Conservation (phyloP, 2,888 invertebrate species). For the Xanthia togata region DNA sequence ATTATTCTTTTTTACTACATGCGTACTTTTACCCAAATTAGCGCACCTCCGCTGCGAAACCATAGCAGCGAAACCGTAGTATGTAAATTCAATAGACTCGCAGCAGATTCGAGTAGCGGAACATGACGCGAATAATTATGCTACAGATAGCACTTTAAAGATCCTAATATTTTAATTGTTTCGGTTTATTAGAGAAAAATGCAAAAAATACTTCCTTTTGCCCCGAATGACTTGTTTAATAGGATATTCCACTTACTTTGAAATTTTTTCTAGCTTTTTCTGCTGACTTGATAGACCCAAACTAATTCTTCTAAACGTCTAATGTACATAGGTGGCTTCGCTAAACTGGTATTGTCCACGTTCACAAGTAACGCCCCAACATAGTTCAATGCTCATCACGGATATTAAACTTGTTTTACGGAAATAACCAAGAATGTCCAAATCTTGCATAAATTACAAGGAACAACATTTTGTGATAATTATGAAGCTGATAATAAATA, state of each 20-base stretch:
- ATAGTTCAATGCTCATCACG: slow-evolving; percentile 60
- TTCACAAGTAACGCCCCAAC: slow-evolving; percentile 24
- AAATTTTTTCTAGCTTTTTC: neutral
- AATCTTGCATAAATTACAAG: slow-evolving; percentile 62
- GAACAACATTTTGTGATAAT: slow-evolving; percentile 33
- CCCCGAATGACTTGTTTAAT: no score
- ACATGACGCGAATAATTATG: no score
- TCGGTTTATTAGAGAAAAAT: no score
- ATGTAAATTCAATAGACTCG: no score
- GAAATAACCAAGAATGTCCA: slow-evolving; percentile 69
- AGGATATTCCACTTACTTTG: slow-evolving; percentile 25
- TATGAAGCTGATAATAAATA: slow-evolving; percentile 41
- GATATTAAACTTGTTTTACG: slow-evolving; percentile 75
- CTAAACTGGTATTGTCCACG: slow-evolving; percentile 40
- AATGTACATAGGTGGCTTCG: neutral
- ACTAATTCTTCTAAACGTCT: slow-evolving; percentile 28
- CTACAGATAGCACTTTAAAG: no score
- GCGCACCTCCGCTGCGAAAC: no score
- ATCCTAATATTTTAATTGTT: no score
- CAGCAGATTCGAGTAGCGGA: no score
- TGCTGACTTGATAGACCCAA: neutral
- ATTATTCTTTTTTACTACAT: no score
- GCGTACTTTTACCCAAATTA: no score
- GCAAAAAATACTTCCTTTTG: no score
- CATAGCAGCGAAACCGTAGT: no score